A percentile compares a stretch with the other conserved stretches of the same genome.
phyloP scores from a whole-genome alignment of 2,888 invertebrate genomes.

The Idaea straminata region DNA sequence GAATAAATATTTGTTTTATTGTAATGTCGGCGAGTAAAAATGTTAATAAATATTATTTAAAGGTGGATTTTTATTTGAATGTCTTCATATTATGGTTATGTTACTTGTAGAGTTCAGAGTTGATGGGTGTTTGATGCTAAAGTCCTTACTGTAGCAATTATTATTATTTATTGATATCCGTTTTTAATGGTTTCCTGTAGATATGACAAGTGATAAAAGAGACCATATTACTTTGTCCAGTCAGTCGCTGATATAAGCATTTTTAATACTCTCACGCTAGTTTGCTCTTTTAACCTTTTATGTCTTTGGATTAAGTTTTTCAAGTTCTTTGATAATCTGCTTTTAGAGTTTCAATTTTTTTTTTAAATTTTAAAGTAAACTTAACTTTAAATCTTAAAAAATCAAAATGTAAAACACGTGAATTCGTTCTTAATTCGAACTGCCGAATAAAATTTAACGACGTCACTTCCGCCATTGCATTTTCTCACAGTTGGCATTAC shows the following conservation, averaged over 20 bases:
- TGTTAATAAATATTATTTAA: neutral
- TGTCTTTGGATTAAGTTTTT: too few relatives aligned
- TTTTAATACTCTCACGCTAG: too few relatives aligned
- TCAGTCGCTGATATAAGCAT: too few relatives aligned
- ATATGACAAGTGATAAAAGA: too few relatives aligned
- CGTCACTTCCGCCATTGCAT: neutral
- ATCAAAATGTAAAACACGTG: neutral
- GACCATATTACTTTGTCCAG: too few relatives aligned
- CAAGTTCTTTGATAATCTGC: too few relatives aligned
- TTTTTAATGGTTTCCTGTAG: neutral
- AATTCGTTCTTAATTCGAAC: neutral
- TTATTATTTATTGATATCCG: neutral
- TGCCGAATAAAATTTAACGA: neutral
- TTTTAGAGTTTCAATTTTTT: too few relatives aligned
- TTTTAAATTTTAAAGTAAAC: neutral
- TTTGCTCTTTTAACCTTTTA: too few relatives aligned
- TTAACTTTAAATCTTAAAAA: neutral
- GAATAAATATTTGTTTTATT: neutral
- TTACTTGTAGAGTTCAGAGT: neutral
- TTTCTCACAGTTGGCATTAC: neutral
- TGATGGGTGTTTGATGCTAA: neutral
- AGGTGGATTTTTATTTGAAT: neutral
- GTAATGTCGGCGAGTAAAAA: neutral
- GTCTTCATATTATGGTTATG: neutral
- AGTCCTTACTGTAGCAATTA: neutral